Percentiles rank a stretch among this genome's conserved stretches.
phyloP scores from a whole-genome alignment of 64 coral and sea anemone genomes.

The Montipora capricornis region DNA sequence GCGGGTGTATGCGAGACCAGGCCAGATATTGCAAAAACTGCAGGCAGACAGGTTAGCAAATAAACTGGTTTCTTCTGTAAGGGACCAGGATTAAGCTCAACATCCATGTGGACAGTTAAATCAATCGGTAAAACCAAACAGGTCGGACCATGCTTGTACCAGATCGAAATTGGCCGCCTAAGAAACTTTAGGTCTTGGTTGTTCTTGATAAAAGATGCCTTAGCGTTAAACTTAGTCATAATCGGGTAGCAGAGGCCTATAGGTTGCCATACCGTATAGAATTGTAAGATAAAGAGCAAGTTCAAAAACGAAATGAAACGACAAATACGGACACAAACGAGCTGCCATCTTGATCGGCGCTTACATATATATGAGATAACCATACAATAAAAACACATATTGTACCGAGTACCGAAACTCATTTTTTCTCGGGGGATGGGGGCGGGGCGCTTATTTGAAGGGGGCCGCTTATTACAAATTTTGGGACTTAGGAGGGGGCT shows the following conservation, averaged over 20 bases:
- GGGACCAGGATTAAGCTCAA: conserved; percentile 17
- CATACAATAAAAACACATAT: not conserved
- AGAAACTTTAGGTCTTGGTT: conserved; percentile 9
- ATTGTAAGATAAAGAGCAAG: conserved; percentile 8
- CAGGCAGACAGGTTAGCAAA: conserved; percentile 21
- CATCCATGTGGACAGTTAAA: conserved; percentile 42
- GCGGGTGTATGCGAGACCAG: conserved; percentile 22
- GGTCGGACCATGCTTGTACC: conserved; percentile 24
- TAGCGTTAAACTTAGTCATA: not conserved
- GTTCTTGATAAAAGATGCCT: conserved; percentile 16
- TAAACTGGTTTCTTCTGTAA: conserved; percentile 14
- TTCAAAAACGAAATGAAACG: not conserved
- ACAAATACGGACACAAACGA: conserved; percentile 12
- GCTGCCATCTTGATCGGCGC: conserved; percentile 5
- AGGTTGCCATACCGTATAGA: not conserved
- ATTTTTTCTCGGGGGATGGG: conserved; percentile 20
- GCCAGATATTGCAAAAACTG: conserved; percentile 28
- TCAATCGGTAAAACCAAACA: conserved; percentile 24
- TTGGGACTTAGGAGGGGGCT: too few relatives aligned
- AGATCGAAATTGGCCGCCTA: not conserved
- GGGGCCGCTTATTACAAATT: too few relatives aligned
- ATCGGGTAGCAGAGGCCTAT: not conserved
- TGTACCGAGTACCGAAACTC: conserved; percentile 20
- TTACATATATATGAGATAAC: not conserved
- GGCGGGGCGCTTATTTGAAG: not conserved